Percentiles rank a stretch among this genome's conserved stretches.
Evolutionary conservation across 1,140 invertebrate species (phyloP).

Genomic region (Anadara kagoshimensis): DNA sequence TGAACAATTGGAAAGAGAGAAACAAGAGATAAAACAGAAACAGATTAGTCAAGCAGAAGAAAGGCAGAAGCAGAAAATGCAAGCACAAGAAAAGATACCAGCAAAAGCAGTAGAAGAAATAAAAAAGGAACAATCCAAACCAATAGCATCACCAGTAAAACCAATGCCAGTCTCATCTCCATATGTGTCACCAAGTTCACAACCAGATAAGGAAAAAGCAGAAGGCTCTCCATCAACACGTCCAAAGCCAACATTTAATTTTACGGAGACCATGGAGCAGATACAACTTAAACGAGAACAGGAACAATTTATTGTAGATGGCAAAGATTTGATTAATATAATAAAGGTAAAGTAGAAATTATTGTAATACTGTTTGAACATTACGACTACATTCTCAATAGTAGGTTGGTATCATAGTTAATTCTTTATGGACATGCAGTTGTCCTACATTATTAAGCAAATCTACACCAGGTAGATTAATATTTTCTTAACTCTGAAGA

Average conservation of each 20-base stretch:
- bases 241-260: slow-evolving; percentile 14
- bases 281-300: slow-evolving; percentile 37
- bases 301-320: slow-evolving; percentile 41
- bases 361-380: neutral
- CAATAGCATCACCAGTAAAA: too few species aligned
- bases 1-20: slow-evolving; percentile 10
- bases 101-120: too few species aligned
- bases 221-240: neutral
- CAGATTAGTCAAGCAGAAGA: neutral
- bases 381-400: too few species aligned
- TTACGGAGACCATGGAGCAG: slow-evolving; percentile 44
- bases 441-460: too few species aligned
- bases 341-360: slow-evolving; percentile 41
- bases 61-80: neutral
- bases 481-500: too few species aligned
- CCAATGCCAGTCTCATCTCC: neutral
- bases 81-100: too few species aligned
- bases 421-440: too few species aligned
- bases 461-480: too few species aligned
- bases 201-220: neutral
- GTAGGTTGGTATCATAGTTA: too few species aligned
- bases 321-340: slow-evolving; percentile 36
- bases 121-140: too few species aligned
- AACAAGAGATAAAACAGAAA: neutral
- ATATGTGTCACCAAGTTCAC: neutral